Conservation (phyloP, 1,140 invertebrate species). For the Sipha flava region DNA sequence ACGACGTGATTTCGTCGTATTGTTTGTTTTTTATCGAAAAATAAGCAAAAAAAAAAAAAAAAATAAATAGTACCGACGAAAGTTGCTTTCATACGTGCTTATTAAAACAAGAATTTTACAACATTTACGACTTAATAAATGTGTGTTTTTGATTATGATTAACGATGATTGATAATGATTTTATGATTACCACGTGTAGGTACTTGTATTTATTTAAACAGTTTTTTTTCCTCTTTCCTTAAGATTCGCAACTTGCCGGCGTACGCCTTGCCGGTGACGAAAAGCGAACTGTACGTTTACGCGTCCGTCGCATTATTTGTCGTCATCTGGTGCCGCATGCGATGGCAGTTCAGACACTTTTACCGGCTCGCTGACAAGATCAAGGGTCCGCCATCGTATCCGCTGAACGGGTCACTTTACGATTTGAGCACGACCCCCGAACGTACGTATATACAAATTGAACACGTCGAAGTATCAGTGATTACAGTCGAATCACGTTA, state of each 20-base stretch:
- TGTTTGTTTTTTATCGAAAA: too few relatives aligned
- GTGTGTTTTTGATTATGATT: too few relatives aligned
- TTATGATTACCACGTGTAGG: too few relatives aligned
- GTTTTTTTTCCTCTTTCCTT: not conserved
- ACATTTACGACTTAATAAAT: too few relatives aligned
- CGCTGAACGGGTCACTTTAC: not conserved
- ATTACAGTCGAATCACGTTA: too few relatives aligned
- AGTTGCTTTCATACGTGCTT: too few relatives aligned
- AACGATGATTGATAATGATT: too few relatives aligned
- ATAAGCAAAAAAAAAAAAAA: too few relatives aligned
- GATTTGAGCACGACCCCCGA: not conserved
- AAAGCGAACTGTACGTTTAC: not conserved
- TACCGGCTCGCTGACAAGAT: not conserved
- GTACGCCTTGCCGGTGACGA: not conserved
- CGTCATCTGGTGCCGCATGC: not conserved
- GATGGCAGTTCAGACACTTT: conserved; percentile 11
- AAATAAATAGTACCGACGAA: too few relatives aligned
- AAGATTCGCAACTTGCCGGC: not conserved
- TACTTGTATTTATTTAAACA: not conserved
- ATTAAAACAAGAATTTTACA: too few relatives aligned
- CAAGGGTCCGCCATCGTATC: not conserved
- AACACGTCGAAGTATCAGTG: too few relatives aligned
- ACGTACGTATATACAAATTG: not conserved
- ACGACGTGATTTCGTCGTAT: too few relatives aligned
- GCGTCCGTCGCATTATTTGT: not conserved